These are phyloP conservation scores for Hybos culiciformis DNA, from an alignment of 2,888 invertebrate species.

Conservation along the genomic window DNA sequence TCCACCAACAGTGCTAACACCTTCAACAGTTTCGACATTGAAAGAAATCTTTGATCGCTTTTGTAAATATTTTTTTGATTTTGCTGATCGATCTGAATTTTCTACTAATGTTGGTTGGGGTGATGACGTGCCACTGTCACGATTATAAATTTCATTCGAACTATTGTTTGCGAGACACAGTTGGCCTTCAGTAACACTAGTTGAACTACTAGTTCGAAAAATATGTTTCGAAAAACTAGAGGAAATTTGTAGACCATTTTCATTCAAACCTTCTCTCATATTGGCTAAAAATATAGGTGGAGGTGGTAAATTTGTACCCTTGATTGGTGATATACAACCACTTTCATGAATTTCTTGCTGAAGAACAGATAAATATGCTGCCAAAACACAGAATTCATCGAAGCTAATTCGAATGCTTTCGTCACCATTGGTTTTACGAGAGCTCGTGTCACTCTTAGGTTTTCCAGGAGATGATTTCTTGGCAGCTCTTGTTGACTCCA, in stretches of 20 bases:
- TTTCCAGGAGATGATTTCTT: constrained; percentile 1
- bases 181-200: constrained; percentile 29
- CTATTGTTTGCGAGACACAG: no score
- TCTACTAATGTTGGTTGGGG: constrained; percentile 26
- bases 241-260: constrained; percentile 13
- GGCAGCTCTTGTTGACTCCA: constrained; percentile 14
- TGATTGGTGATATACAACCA: constrained; percentile 36
- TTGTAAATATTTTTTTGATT: constrained; percentile 16
- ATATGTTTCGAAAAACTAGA: constrained; percentile 24
- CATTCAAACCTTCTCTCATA: constrained; percentile 28
- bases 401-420: constrained; percentile 24
- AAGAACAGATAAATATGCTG: constrained; percentile 33
- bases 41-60: constrained; percentile 19
- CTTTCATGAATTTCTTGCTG: constrained; percentile 36
- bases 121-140: constrained; percentile 36
- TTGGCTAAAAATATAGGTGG: constrained; percentile 35
- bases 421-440: constrained; percentile 2
- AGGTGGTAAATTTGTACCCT: constrained; percentile 35
- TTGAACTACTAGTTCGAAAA: constrained; percentile 30
- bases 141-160: constrained; percentile 25
- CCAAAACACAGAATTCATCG: constrained; percentile 34
- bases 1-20: constrained; percentile 15
- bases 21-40: constrained; percentile 10
- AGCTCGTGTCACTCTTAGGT: constrained; percentile 10
- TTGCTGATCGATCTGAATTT: constrained; percentile 9